phyloP scores from a whole-genome alignment of 2,797 vertebrate genomes.

The Siniperca obscura region DNA sequence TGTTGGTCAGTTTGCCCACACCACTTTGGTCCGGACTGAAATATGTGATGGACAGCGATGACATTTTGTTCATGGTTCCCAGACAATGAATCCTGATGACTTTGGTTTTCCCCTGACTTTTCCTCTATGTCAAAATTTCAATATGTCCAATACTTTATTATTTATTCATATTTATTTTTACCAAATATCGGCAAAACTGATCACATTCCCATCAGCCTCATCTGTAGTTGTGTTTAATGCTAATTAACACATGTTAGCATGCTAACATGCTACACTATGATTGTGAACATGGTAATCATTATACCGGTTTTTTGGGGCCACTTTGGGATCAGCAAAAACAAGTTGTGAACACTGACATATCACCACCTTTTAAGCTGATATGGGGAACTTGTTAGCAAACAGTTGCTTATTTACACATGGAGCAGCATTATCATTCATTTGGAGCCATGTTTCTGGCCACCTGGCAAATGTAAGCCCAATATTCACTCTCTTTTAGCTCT shows the following conservation, averaged over 20 bases:
- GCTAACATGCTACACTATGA: not conserved
- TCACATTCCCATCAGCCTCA: not conserved
- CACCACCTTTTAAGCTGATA: not conserved
- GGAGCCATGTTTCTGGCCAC: not conserved
- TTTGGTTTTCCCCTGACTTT: not conserved
- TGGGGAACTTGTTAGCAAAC: not conserved
- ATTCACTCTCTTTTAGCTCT: not conserved
- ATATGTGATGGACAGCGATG: not conserved
- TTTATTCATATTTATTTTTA: not conserved
- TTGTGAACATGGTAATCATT: not conserved
- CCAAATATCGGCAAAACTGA: not conserved
- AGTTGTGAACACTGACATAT: not conserved
- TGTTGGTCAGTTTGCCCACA: not conserved
- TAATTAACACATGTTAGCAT: not conserved
- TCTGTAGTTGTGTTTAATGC: not conserved
- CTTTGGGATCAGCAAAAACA: not conserved
- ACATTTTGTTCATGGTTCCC: not conserved
- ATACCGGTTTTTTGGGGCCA: not conserved
- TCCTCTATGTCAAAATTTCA: not conserved
- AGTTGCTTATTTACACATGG: not conserved
- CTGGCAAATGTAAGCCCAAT: not conserved
- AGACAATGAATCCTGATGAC: not conserved
- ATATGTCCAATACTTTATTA: not conserved
- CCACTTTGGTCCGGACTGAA: not conserved
- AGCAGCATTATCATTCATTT: not conserved